These are phyloP conservation scores for Ophioderma brevispina DNA, from an alignment of 35 echinoderm and acorn worm genomes.

Conservation along the genomic window DNA sequence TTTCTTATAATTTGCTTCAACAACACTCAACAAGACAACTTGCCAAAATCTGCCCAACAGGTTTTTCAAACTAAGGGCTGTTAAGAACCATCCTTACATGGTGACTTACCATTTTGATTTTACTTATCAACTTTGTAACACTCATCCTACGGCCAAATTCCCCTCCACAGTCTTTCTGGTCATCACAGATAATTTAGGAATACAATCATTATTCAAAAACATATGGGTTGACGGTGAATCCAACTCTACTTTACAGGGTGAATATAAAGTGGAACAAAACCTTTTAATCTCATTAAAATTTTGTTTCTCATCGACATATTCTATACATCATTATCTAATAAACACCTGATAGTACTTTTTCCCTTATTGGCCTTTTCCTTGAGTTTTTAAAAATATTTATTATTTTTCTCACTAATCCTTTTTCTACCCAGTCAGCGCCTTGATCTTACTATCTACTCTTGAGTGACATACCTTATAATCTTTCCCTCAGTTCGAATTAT, in stretches of 20 bases:
- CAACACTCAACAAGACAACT: background rate
- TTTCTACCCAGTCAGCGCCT: conserved; percentile 5
- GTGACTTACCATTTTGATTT: background rate
- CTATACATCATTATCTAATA: background rate
- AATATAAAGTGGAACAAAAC: background rate
- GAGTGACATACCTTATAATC: background rate
- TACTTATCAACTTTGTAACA: background rate
- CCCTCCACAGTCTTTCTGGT: background rate
- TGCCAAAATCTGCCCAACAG: no score
- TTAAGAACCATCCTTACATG: background rate
- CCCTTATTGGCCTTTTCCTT: background rate
- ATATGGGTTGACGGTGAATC: background rate
- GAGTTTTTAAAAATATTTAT: background rate
- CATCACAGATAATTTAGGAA: no score
- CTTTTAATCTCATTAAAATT: background rate
- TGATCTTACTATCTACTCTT: background rate
- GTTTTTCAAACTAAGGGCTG: background rate
- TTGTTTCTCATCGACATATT: background rate
- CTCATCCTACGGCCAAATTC: background rate
- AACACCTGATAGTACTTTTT: background rate
- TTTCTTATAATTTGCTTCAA: background rate
- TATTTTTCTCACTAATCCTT: conserved; percentile 5
- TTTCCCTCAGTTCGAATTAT: background rate
- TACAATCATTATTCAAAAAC: background rate
- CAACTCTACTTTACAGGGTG: background rate